Base-by-base conservation (phyloP, 2,113 vertebrate species). In the Azemiops feae region DNA sequence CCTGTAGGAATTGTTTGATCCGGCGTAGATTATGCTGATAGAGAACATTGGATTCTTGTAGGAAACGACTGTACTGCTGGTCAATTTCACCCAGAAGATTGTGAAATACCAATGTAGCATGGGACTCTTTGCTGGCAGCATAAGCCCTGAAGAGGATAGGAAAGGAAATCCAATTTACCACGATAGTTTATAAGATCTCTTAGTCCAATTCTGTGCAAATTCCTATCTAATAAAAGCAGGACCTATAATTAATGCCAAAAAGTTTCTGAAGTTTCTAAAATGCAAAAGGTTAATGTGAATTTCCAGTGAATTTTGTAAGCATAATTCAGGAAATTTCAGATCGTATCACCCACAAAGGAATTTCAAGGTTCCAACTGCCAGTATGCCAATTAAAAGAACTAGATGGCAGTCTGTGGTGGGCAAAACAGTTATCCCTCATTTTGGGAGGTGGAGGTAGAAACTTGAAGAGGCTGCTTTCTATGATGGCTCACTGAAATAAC, bases 81-180 rank as follows among this genome's bases (percentile, higher is more conserved):
- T 99, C 99, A 0, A 99, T 99, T 97, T 99, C 99, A 5, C 99
- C 99, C 95, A 99, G 96, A 90, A 99, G 98, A 97, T 99, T 99
- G 97, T 99, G 99, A 96, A 99, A 99, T 91, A 99, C 99, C 97
- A 99, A 96, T 0, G 99, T 99, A 91, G 99, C 99, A 0, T 99
- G 99, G 0, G 99, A 99, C 95, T 99, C 99, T 96, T 99, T 99
- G 96, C 99, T 99, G 96, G 99, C 99, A 0, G 99, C 99, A 0
- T 99, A 99, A 0, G 98, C 99, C 99, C 99, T 99, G 93, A 0
- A 85, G 34, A 87, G 45, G 4, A 39, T 4, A n/a, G 30, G 16
- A 91, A 23, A 23, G 52, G 47, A 30, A 74, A 69, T 20, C 6
- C n/a, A 55, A 64, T 27, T 60, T 81, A 89, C 14, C 7, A 55